These are phyloP conservation scores for Spermophilus dauricus DNA, from an alignment of 2,113 vertebrate genomes.

Conservation along the genomic window DNA sequence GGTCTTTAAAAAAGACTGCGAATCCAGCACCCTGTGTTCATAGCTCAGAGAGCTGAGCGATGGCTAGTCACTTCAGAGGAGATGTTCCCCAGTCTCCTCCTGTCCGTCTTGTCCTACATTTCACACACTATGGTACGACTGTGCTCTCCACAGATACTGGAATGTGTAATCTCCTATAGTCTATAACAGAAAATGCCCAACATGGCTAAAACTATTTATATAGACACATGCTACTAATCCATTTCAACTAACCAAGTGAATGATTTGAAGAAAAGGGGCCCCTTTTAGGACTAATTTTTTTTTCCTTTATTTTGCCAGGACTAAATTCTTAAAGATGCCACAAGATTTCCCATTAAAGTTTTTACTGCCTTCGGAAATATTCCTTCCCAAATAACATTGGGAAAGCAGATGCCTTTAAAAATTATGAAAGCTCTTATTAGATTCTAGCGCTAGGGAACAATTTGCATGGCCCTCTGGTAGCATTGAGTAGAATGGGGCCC, in stretches of 20 bases:
- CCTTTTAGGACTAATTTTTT: neutral
- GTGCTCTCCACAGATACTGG: neutral
- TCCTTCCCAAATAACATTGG: neutral
- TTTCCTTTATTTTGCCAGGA: neutral
- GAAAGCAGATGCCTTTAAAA: neutral
- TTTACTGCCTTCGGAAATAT: neutral
- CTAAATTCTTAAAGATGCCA: neutral
- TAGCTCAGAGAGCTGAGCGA: too few species aligned
- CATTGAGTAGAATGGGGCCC: neutral
- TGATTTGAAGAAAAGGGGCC: neutral
- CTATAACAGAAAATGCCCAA: neutral
- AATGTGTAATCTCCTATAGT: neutral
- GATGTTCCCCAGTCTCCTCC: neutral
- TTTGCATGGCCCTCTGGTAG: neutral
- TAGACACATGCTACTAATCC: neutral
- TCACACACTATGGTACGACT: neutral
- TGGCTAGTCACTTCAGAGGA: neutral
- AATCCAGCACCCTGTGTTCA: neutral
- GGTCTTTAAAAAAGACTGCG: neutral
- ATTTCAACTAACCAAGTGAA: constrained; percentile 33
- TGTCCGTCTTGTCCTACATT: neutral
- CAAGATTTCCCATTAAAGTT: constrained; percentile 13
- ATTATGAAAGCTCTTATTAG: neutral
- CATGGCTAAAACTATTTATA: neutral
- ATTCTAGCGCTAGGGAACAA: neutral